These are phyloP conservation scores for Laticauda colubrina DNA, from an alignment of 2,113 vertebrate genomes.

Conservation along the genomic window DNA sequence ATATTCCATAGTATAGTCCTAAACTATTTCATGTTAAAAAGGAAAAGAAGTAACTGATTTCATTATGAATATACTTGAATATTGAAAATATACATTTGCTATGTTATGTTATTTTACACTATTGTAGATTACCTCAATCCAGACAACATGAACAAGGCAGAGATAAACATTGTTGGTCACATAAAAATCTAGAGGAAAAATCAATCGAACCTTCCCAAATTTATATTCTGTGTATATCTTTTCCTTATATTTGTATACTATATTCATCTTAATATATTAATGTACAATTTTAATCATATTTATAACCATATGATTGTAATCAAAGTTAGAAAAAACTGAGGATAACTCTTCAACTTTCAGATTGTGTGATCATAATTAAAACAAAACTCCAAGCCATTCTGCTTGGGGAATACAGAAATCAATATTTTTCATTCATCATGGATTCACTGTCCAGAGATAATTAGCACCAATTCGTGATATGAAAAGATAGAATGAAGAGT, in stretches of 20 bases:
- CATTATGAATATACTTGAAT: neutral
- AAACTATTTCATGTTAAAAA: neutral
- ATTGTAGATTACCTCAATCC: neutral
- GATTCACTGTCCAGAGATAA: neutral
- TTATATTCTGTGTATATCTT: neutral
- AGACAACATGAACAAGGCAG: neutral
- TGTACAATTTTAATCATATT: neutral
- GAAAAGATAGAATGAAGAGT: neutral
- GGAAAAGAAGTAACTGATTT: neutral
- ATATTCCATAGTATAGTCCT: neutral
- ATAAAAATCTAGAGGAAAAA: neutral
- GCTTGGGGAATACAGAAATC: neutral
- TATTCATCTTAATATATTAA: neutral
- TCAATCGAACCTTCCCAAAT: neutral
- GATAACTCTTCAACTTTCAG: neutral
- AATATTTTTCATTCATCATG: neutral
- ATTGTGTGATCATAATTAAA: neutral
- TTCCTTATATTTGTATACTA: neutral
- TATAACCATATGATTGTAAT: neutral
- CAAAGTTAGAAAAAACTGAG: neutral
- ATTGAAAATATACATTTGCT: neutral
- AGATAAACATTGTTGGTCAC: neutral
- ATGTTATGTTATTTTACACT: neutral
- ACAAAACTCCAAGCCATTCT: neutral
- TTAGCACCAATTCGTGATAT: neutral